Base-by-base conservation (phyloP, 2,797 vertebrate genomes). In the Brachyrhaphis roseni region DNA sequence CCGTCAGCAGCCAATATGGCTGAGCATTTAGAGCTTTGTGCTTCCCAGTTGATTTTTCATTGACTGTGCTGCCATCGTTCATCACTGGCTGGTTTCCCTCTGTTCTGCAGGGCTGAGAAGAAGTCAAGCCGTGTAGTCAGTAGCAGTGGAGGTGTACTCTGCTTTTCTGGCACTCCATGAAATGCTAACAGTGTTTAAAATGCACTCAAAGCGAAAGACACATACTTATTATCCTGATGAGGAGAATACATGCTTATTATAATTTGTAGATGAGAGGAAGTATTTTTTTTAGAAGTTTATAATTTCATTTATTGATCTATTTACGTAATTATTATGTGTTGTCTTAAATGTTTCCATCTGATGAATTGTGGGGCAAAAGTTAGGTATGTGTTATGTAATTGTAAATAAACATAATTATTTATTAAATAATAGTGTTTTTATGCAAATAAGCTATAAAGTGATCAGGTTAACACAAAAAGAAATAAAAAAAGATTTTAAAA, bases 1-100 rank as follows among this genome's bases (percentile, higher is more conserved):
- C 93, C 90, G 95, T 96, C 95, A 96, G 95, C 95, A 96, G 93
- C 95, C 94, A 95, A 92, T 94, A 95, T 94, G 94, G 93, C 91
- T 91, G 90, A 90, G 94, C 95, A 95, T 96, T 95, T 95, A 94
- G 94, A 95, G 95, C 94, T 95, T 94, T 95, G 93, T 95, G 94
- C 94, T 92, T 94, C 92, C 94, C 92, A 90, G 84, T 93, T 95
- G 95, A 94, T 96, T 96, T 95, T 94, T 95, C 95, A 96, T 96
- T 95, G 95, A 96, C 94, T 94, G 89, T 18, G 77, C 94, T 94
- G 94, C 93, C 94, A 93, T 93, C 95, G 92, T 96, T 95, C 92
- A 95, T 96, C 94, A 95, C 92, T 76, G 91, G 86, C 91, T 90
- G 93, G 82, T 93, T 92, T 88, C 90, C 83, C 90, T 88, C 74